Percentiles rank a stretch among this genome's conserved stretches.
Evolutionary conservation across 1,140 invertebrate genomes (phyloP).

Genomic region (Papilio polyxenes): DNA sequence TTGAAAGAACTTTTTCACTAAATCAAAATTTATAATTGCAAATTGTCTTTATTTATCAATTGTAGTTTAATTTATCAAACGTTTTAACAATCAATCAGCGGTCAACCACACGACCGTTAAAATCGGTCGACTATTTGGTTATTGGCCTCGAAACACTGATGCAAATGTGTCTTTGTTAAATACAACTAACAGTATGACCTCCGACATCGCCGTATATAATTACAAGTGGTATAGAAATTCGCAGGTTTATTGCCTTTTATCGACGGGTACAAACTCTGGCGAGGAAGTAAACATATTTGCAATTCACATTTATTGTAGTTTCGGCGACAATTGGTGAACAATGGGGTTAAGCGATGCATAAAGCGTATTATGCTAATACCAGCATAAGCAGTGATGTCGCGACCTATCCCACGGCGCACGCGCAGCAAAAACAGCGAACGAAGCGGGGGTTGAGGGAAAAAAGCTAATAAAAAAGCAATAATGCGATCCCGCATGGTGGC

Average conservation of each 20-base stretch:
- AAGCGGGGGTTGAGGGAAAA: slow-evolving; percentile 68
- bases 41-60: slow-evolving; percentile 5
- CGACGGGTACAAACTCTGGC: slow-evolving; percentile 49
- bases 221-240: slow-evolving; percentile 55
- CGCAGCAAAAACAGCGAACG: slow-evolving; percentile 73
- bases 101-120: slow-evolving; percentile 67
- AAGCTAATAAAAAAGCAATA: slow-evolving; percentile 80
- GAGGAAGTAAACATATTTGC: slow-evolving; percentile 37
- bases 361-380: slow-evolving; percentile 78
- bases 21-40: not conserved
- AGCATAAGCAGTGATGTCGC: slow-evolving; percentile 72
- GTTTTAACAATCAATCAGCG: slow-evolving; percentile 43
- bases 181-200: slow-evolving; percentile 66
- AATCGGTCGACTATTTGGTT: slow-evolving; percentile 67
- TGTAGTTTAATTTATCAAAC: not conserved
- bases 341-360: slow-evolving; percentile 52
- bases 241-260: slow-evolving; percentile 49
- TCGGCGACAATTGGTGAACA: slow-evolving; percentile 62
- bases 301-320: slow-evolving; percentile 49
- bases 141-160: slow-evolving; percentile 69
- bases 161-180: slow-evolving; percentile 73
- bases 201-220: slow-evolving; percentile 59
- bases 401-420: slow-evolving; percentile 76
- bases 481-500: slow-evolving; percentile 78
- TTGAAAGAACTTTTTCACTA: not conserved